Conservation (phyloP, 2,797 vertebrate species). For the Lagocephalus sceleratus region DNA sequence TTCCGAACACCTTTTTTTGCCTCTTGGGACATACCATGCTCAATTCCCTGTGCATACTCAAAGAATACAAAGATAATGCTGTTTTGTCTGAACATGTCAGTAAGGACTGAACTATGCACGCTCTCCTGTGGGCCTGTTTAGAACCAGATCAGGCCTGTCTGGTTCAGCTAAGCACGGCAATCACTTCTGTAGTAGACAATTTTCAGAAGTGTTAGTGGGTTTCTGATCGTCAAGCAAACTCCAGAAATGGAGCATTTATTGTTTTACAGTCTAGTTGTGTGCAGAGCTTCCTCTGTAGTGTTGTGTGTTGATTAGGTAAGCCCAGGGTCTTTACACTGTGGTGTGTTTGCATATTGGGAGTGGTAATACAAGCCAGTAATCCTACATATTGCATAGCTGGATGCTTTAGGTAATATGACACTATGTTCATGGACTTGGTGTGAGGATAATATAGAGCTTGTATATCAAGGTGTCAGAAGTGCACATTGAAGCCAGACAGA, state of each 20-base stretch:
- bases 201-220: too few species aligned
- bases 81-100: too few species aligned
- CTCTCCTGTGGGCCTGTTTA: too few species aligned
- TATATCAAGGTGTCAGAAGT: constrained; percentile 12
- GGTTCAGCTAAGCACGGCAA: too few species aligned
- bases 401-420: constrained; percentile 23
- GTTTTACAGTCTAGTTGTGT: not conserved
- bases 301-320: constrained; percentile 12
- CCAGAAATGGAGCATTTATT: not conserved
- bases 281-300: not conserved
- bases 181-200: too few species aligned
- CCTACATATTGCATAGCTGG: constrained; percentile 22
- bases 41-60: too few species aligned
- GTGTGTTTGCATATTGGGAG: constrained; percentile 4
- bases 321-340: constrained; percentile 13
- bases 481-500: not conserved
- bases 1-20: too few species aligned
- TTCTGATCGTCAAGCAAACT: not conserved
- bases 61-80: too few species aligned
- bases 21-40: too few species aligned
- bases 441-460: not conserved
- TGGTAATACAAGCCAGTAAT: constrained; percentile 18
- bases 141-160: too few species aligned
- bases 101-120: too few species aligned
- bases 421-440: not conserved